These are phyloP conservation scores for Ascidia mentula DNA, from an alignment of 23 tunicate genomes.

Conservation along the genomic window DNA sequence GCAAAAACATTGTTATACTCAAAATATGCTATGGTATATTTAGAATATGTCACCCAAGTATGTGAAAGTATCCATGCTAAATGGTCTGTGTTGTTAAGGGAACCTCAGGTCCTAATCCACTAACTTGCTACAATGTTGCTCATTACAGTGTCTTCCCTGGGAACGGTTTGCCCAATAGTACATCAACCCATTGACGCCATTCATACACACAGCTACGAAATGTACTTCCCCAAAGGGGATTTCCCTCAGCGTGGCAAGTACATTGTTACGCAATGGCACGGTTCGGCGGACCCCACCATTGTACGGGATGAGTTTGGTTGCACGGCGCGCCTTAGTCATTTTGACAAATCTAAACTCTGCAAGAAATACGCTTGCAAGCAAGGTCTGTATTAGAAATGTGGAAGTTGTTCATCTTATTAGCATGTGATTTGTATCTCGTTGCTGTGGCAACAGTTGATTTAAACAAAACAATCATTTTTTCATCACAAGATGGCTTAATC, in stretches of 20 bases:
- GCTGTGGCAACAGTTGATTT: too few relatives aligned
- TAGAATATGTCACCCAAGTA: too few relatives aligned
- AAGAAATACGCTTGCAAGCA: slow-evolving; percentile 25
- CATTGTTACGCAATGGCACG: slow-evolving; percentile 91
- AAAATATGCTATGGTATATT: background rate
- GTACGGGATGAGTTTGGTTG: slow-evolving; percentile 58
- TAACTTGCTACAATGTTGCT: background rate
- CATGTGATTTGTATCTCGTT: too few relatives aligned
- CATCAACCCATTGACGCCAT: slow-evolving; percentile 26
- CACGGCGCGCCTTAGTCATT: slow-evolving; percentile 36
- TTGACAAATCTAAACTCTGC: slow-evolving; percentile 46
- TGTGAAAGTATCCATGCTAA: too few relatives aligned
- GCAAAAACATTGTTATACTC: slow-evolving; percentile 15
- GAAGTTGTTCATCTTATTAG: too few relatives aligned
- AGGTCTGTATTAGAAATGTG: too few relatives aligned
- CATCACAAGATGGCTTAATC: too few relatives aligned
- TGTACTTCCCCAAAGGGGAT: slow-evolving; percentile 43
- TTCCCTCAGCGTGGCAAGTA: slow-evolving; percentile 27
- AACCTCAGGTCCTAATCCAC: too few relatives aligned
- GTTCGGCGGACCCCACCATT: slow-evolving; percentile 72
- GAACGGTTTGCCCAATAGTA: slow-evolving; percentile 37
- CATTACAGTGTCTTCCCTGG: slow-evolving; percentile 27
- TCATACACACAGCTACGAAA: slow-evolving; percentile 48
- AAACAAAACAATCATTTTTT: too few relatives aligned
- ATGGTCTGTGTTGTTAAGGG: too few relatives aligned